phyloP scores from a whole-genome alignment of 2,797 vertebrate genomes.

The Xiphorhynchus erythropygius region DNA sequence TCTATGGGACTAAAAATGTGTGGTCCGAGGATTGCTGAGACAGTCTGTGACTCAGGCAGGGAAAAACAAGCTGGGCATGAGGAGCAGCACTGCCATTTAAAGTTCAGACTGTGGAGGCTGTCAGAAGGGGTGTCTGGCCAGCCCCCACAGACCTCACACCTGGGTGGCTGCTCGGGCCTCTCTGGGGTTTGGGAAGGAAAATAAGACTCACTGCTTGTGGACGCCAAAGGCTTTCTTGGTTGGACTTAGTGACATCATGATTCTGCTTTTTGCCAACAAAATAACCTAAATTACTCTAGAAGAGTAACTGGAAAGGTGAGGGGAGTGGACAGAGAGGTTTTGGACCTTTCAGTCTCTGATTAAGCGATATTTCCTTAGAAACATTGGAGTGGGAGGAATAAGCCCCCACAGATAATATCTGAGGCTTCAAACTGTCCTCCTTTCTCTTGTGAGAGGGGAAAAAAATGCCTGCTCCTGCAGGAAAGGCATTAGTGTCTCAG shows the following conservation, averaged over 20 bases:
- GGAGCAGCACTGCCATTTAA: not conserved
- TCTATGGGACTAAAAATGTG: not conserved
- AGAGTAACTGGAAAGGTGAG: not conserved
- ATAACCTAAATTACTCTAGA: not conserved
- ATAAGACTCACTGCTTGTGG: not conserved
- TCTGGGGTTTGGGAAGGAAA: not conserved
- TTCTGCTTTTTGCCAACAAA: not conserved
- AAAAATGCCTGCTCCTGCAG: not conserved
- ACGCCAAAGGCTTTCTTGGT: not conserved
- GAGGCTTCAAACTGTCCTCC: not conserved
- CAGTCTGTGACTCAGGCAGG: not conserved
- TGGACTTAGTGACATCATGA: not conserved
- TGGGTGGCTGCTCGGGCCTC: not conserved
- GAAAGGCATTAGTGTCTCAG: slow-evolving; percentile 21
- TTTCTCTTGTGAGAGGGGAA: not conserved
- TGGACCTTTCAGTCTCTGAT: not conserved
- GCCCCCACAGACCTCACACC: fast-evolving
- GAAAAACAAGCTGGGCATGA: not conserved
- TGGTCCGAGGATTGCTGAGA: not conserved
- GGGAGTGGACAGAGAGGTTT: not conserved
- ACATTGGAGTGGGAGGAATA: not conserved
- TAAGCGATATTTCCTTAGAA: not conserved
- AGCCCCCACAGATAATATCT: not conserved
- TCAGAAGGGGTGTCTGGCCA: not conserved
- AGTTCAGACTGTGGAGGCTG: not conserved